Percentiles rank a stretch among this genome's conserved stretches.
Evolutionary conservation across 2,888 invertebrate genomes (phyloP).

Genomic region (Sipunculus nudus): DNA sequence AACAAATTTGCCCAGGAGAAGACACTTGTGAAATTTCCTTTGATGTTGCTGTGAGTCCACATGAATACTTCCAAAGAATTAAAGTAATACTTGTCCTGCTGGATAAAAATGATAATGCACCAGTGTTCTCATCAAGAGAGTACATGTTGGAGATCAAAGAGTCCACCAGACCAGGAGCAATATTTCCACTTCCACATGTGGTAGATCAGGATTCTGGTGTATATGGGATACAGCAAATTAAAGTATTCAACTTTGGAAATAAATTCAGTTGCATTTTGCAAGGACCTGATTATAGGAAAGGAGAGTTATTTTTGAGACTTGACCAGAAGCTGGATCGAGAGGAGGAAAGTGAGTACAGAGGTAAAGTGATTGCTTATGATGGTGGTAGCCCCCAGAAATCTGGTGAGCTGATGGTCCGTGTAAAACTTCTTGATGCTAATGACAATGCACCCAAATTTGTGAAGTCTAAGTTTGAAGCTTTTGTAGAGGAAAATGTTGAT

Average conservation of each 20-base stretch:
- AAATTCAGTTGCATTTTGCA: conserved; percentile 11
- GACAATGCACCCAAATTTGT: conserved; percentile 93
- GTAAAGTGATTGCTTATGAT: conserved; percentile 76
- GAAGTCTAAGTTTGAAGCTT: conserved; percentile 84
- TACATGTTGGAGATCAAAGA: conserved; percentile 35
- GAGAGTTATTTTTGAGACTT: conserved; percentile 15
- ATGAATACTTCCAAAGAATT: conserved; percentile 71
- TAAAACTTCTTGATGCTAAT: conserved; percentile 61
- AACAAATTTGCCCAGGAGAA: conserved; percentile 18
- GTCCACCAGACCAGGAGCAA: conserved; percentile 28
- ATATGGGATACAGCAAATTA: conserved; percentile 76
- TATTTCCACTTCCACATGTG: conserved; percentile 59
- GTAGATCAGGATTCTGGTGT: conserved; percentile 87
- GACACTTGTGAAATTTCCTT: conserved; percentile 12
- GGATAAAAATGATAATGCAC: conserved; percentile 51
- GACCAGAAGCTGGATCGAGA: conserved; percentile 83
- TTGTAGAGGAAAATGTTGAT: conserved; percentile 85
- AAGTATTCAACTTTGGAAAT: no score
- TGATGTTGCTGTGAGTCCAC: conserved; percentile 14
- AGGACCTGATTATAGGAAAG: no score
- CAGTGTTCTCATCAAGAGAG: conserved; percentile 35
- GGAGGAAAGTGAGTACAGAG: conserved; percentile 81
- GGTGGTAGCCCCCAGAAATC: conserved; percentile 43
- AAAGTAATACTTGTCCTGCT: conserved; percentile 37
- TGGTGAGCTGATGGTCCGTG: conserved; percentile 55